phyloP scores from a whole-genome alignment of 2,888 invertebrate genomes.

The Clunio marinus region DNA sequence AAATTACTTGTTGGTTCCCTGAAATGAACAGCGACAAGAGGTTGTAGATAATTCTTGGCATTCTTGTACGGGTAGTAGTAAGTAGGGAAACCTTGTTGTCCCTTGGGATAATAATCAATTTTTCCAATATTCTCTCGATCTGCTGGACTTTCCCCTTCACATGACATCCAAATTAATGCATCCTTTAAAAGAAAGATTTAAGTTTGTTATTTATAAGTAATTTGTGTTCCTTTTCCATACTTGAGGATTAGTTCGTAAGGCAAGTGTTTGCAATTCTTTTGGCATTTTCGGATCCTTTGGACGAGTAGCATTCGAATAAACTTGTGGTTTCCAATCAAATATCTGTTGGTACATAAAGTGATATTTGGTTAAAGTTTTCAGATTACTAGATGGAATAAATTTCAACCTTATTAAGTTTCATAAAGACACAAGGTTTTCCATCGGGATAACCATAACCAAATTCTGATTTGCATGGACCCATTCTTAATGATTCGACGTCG shows the following conservation, averaged over 20 bases:
- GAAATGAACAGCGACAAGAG: constrained; percentile 84
- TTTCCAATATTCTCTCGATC: constrained; percentile 91
- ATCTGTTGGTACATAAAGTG: too few relatives aligned
- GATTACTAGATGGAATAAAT: too few relatives aligned
- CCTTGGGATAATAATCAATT: constrained; percentile 71
- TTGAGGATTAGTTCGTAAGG: too few relatives aligned
- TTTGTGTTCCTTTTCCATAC: too few relatives aligned
- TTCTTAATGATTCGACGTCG: too few relatives aligned
- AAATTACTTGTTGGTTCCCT: too few relatives aligned
- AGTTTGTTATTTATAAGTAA: too few relatives aligned
- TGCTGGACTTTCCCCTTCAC: constrained; percentile 90
- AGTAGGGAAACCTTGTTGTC: constrained; percentile 75
- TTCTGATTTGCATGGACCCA: constrained; percentile 71
- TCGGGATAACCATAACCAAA: constrained; percentile 82
- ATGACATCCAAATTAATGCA: constrained; percentile 86
- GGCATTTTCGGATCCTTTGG: constrained; percentile 66
- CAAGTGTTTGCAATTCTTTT: constrained; percentile 66
- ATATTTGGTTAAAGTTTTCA: too few relatives aligned
- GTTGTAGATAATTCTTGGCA: constrained; percentile 80
- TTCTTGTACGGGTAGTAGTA: constrained; percentile 89
- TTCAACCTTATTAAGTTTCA: constrained; percentile 97
- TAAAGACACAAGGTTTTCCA: constrained; percentile 91
- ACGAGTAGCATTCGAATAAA: constrained; percentile 69
- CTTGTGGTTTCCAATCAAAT: constrained; percentile 86
- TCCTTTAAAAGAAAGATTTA: too few relatives aligned